Percentiles rank a stretch among this genome's conserved stretches.
Conservation (phyloP, 2,113 vertebrate genomes). For the Edolisoma coerulescens region DNA sequence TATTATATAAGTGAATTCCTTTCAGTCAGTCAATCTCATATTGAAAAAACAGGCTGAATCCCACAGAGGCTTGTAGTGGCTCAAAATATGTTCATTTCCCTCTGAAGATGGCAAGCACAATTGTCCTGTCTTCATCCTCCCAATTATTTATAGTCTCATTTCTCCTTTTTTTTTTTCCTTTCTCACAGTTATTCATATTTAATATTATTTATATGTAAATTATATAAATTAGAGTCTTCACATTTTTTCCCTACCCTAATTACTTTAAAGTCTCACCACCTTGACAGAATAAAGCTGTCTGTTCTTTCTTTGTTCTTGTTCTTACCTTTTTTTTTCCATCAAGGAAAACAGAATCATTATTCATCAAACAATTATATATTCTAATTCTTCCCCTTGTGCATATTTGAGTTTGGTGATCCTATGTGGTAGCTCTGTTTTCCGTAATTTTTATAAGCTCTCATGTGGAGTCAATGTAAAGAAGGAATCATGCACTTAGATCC, state of each 20-base stretch:
- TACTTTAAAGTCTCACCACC: background rate
- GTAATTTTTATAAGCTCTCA: background rate
- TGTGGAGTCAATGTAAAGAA: accelerated
- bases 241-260: background rate
- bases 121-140: background rate
- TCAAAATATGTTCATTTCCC: background rate
- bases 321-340: background rate
- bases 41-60: background rate
- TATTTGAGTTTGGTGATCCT: background rate
- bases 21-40: background rate
- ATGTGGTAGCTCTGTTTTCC: background rate
- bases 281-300: background rate
- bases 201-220: background rate
- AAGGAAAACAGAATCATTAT: background rate
- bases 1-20: background rate
- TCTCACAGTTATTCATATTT: background rate
- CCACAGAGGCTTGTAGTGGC: background rate
- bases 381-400: background rate
- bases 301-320: background rate
- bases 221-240: background rate
- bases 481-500: background rate
- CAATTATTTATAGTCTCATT: background rate
- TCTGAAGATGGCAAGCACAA: background rate
- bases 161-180: background rate
- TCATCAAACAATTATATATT: background rate